Evolutionary conservation across 2,888 invertebrate genomes (phyloP).

Genomic region (Meteorus cinctellus): DNA sequence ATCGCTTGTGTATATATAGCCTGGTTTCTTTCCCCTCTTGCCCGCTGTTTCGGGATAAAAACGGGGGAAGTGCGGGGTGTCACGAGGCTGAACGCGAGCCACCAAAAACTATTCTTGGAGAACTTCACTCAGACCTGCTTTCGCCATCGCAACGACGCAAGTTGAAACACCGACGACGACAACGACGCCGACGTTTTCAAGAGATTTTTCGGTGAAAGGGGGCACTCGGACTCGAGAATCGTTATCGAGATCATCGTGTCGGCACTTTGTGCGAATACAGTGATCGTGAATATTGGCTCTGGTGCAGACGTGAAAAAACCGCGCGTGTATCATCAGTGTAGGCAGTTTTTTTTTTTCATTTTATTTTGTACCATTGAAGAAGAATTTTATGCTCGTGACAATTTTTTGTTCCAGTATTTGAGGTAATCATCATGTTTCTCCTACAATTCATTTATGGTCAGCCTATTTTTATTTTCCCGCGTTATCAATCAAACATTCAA

Average conservation of each 20-base stretch:
- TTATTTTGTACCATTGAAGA: not conserved
- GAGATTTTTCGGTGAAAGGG: conserved; percentile 29
- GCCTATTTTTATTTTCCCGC: not conserved
- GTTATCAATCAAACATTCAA: not conserved
- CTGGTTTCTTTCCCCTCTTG: conserved; percentile 53
- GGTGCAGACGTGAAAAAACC: conserved; percentile 10
- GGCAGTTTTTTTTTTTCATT: not conserved
- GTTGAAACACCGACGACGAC: conserved; percentile 40
- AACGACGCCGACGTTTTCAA: conserved; percentile 43
- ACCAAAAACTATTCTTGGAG: conserved; percentile 70
- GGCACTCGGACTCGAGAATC: conserved; percentile 22
- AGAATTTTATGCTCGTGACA: not conserved
- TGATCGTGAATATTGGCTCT: conserved; percentile 16
- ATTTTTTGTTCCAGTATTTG: conserved; percentile 13
- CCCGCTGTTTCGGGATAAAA: conserved; percentile 50
- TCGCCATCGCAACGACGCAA: conserved; percentile 61
- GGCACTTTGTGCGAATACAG: conserved; percentile 20
- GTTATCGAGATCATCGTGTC: conserved; percentile 20
- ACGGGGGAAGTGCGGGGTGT: conserved; percentile 48
- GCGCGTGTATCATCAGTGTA: conserved; percentile 17
- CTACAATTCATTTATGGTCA: not conserved
- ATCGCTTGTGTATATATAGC: conserved; percentile 56
- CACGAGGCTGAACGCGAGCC: conserved; percentile 59
- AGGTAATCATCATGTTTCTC: conserved; percentile 8
- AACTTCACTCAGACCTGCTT: conserved; percentile 67